Conservation (phyloP, 2,797 vertebrate genomes). For the Phataginus tetradactyla region DNA sequence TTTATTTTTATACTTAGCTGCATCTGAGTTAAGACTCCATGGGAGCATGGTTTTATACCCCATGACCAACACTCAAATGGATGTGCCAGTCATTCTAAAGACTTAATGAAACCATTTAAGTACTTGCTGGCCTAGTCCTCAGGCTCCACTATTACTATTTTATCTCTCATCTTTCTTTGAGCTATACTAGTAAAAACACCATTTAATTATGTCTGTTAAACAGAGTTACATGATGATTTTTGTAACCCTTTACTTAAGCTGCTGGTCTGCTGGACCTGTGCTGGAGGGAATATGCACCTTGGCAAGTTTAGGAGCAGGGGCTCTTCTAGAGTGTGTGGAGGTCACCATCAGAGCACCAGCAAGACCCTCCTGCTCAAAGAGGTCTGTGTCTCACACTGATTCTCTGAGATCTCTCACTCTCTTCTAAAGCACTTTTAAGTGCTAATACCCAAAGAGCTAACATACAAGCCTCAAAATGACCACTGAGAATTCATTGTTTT, state of each 20-base stretch:
- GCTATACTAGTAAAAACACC: not conserved
- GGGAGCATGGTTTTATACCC: not conserved
- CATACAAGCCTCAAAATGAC: not conserved
- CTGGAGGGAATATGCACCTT: not conserved
- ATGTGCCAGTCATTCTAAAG: no score
- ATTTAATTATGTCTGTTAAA: not conserved
- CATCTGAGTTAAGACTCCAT: not conserved
- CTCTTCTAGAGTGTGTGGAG: not conserved
- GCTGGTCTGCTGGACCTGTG: not conserved
- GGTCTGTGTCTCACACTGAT: no score
- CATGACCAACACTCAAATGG: no score
- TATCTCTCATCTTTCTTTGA: conserved; percentile 22
- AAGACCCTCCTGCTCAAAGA: not conserved
- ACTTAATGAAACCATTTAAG: no score
- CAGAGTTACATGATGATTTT: not conserved
- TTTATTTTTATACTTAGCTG: not conserved
- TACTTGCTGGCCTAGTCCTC: no score
- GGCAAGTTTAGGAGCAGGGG: not conserved
- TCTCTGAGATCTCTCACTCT: not conserved
- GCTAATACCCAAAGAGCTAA: not conserved
- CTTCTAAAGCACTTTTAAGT: not conserved
- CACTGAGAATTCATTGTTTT: conserved; percentile 20
- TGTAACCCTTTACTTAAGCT: not conserved
- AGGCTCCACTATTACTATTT: not conserved
- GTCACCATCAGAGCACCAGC: not conserved